Percentiles rank a stretch among this genome's conserved stretches.
Evolutionary conservation across 2,113 vertebrate genomes (phyloP).

Genomic region (Aldabrachelys gigantea): DNA sequence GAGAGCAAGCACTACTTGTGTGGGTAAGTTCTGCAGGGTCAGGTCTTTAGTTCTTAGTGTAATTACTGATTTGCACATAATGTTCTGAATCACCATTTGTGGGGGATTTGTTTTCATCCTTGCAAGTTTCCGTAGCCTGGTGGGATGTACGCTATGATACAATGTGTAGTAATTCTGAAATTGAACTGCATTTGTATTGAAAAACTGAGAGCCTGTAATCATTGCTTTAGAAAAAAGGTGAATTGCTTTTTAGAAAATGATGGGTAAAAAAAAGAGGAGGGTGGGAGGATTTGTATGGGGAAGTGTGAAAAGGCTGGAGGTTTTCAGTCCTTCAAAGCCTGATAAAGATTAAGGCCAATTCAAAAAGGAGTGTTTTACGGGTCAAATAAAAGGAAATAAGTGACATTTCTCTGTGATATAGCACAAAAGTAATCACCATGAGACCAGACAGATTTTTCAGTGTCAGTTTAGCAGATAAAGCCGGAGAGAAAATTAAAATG

Average conservation of each 20-base stretch:
- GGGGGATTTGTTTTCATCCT: background rate
- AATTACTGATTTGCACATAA: slow-evolving; percentile 40
- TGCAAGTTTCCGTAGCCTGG: fast-evolving
- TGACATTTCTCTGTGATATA: background rate
- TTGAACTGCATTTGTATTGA: background rate
- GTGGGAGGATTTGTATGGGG: background rate
- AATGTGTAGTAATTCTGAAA: slow-evolving; percentile 45
- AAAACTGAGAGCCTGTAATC: slow-evolving; percentile 19
- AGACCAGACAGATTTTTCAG: slow-evolving; percentile 27
- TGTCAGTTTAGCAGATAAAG: slow-evolving; percentile 26
- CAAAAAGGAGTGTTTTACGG: background rate
- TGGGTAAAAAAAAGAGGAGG: background rate
- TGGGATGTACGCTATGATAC: background rate
- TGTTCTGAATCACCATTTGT: slow-evolving; percentile 23
- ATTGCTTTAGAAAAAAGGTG: slow-evolving; percentile 1
- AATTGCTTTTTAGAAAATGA: background rate
- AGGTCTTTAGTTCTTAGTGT: background rate
- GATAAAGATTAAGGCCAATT: slow-evolving; percentile 6
- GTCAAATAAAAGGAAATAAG: slow-evolving; percentile 27
- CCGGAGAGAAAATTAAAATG: slow-evolving; percentile 51
- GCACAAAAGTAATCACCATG: background rate
- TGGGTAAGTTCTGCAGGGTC: fast-evolving
- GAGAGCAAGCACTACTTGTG: background rate
- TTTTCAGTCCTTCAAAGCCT: background rate
- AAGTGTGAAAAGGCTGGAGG: background rate